Evolutionary conservation across 2,888 invertebrate species (phyloP).

Genomic region (Nomada ruficornis): DNA sequence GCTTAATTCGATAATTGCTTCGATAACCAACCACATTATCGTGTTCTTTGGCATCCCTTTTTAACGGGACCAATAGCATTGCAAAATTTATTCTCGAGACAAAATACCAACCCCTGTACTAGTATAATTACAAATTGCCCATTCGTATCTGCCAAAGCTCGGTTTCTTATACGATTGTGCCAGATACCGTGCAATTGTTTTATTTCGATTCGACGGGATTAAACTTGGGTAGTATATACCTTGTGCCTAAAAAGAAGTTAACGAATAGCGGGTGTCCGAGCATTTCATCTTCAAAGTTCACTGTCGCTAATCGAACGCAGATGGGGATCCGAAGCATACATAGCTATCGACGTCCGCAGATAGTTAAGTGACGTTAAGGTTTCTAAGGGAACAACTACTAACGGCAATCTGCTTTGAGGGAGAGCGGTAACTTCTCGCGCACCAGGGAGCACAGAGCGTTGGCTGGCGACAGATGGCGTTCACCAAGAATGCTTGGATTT

Average conservation of each 20-base stretch:
- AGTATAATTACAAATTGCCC: too few relatives aligned
- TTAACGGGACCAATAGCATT: background rate
- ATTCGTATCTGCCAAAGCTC: too few relatives aligned
- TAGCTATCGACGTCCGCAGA: background rate
- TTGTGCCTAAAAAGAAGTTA: background rate
- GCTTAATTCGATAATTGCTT: slow-evolving; percentile 31
- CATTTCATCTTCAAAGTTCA: background rate
- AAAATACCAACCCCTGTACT: too few relatives aligned
- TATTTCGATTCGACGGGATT: too few relatives aligned
- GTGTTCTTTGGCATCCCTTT: background rate
- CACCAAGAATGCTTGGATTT: slow-evolving; percentile 66
- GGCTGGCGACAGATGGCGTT: slow-evolving; percentile 67
- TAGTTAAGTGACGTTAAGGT: slow-evolving; percentile 27
- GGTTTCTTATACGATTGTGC: too few relatives aligned
- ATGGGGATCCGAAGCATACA: background rate
- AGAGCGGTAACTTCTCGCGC: slow-evolving; percentile 42
- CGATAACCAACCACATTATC: background rate
- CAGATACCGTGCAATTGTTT: too few relatives aligned
- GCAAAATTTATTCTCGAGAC: background rate
- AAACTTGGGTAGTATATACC: too few relatives aligned
- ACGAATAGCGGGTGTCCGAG: background rate
- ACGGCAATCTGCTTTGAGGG: slow-evolving; percentile 46
- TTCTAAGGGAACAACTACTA: slow-evolving; percentile 1
- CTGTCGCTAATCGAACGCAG: background rate
- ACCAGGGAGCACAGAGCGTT: background rate